These are phyloP conservation scores for Clepsis dumicolana DNA, from an alignment of 2,888 invertebrate species.

Conservation along the genomic window DNA sequence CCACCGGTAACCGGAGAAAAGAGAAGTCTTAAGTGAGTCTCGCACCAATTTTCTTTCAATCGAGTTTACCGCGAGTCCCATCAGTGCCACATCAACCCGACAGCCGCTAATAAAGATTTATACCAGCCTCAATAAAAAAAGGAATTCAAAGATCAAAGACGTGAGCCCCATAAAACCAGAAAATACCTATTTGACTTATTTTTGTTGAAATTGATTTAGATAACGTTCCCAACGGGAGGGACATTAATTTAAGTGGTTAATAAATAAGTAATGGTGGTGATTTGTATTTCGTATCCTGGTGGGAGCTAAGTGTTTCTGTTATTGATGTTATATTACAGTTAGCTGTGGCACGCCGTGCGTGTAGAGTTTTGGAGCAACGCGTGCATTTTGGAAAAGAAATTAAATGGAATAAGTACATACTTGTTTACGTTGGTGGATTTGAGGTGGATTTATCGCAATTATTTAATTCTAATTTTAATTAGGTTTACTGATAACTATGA, in stretches of 20 bases:
- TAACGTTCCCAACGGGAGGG: neutral
- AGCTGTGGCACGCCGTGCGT: neutral
- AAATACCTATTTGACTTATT: slow-evolving; percentile 28
- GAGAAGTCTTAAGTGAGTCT: too few relatives aligned
- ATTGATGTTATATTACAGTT: slow-evolving; percentile 1
- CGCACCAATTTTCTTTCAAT: neutral
- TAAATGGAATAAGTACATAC: too few relatives aligned
- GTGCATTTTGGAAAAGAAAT: too few relatives aligned
- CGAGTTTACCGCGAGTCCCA: slow-evolving; percentile 38
- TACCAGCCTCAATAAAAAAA: slow-evolving; percentile 25
- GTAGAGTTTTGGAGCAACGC: neutral
- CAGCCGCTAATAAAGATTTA: slow-evolving; percentile 48
- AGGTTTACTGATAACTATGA: too few relatives aligned
- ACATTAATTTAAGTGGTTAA: slow-evolving; percentile 30
- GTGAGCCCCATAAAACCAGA: slow-evolving; percentile 28
- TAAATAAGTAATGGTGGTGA: slow-evolving; percentile 32
- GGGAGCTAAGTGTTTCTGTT: neutral
- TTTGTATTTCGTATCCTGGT: slow-evolving; percentile 23
- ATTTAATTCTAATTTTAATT: too few relatives aligned
- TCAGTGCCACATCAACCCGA: slow-evolving; percentile 42
- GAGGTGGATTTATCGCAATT: too few relatives aligned
- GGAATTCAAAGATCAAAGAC: slow-evolving; percentile 21
- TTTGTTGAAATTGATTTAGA: slow-evolving; percentile 39
- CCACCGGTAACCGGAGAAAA: too few relatives aligned
- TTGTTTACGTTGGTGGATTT: too few relatives aligned